Evolutionary conservation across 2,113 vertebrate species (phyloP).

Genomic region (Centrocercus urophasianus): DNA sequence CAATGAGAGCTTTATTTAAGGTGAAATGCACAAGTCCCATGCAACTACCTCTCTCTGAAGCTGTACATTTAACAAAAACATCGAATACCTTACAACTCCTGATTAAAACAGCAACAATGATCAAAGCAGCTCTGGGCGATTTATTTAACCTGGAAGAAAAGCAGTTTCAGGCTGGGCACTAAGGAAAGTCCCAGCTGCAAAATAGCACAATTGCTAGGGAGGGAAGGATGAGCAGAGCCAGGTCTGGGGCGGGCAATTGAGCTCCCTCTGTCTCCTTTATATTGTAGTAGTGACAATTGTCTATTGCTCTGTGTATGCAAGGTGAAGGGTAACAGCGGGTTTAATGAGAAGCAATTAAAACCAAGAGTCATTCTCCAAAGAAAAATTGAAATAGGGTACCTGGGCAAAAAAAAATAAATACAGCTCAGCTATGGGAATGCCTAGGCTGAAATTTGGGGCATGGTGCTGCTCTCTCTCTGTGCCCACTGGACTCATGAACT

Average conservation of each 20-base stretch:
- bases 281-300: background rate
- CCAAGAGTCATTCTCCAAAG: background rate
- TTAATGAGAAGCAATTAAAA: background rate
- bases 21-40: background rate
- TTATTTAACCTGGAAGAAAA: background rate
- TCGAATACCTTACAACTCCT: background rate
- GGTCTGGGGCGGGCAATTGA: background rate
- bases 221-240: background rate
- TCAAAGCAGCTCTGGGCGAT: background rate
- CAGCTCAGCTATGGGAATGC: background rate
- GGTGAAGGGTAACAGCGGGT: background rate
- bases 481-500: background rate
- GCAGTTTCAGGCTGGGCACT: background rate
- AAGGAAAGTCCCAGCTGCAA: background rate
- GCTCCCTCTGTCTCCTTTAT: fast-evolving
- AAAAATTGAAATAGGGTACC: fast-evolving
- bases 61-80: background rate
- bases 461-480: background rate
- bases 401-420: background rate
- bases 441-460: background rate
- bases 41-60: background rate
- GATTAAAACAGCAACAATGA: background rate
- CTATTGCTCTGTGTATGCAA: background rate
- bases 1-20: background rate
- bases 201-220: background rate